These are phyloP conservation scores for Damaliscus lunatus DNA, from an alignment of 2,113 vertebrate species.

Conservation along the genomic window DNA sequence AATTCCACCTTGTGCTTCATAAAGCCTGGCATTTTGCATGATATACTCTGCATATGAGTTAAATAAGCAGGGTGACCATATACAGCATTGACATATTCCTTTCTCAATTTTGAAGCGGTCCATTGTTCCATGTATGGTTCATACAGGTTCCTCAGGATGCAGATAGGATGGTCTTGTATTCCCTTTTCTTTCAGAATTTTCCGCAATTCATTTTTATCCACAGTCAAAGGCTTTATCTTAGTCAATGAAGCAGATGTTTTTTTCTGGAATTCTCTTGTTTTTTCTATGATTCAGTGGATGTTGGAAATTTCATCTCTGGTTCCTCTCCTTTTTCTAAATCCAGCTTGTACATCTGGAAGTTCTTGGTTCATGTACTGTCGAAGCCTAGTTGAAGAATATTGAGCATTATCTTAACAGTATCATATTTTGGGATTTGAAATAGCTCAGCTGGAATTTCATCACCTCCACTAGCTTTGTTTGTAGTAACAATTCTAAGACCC, in stretches of 20 bases:
- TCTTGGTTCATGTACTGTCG: neutral
- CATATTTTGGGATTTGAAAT: neutral
- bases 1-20: neutral
- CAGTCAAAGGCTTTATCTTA: neutral
- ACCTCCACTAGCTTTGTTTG: neutral
- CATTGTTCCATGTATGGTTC: neutral
- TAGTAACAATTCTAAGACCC: neutral
- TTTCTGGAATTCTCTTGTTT: neutral
- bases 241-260: neutral
- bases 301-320: neutral
- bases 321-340: neutral
- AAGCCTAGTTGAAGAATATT: neutral
- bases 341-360: neutral
- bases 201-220: neutral
- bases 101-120: neutral
- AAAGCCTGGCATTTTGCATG: neutral
- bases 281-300: neutral
- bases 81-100: fast-evolving
- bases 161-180: neutral
- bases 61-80: neutral
- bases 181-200: neutral
- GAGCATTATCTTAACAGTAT: neutral
- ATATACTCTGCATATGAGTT: neutral
- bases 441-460: neutral
- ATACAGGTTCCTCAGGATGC: neutral